phyloP scores from a whole-genome alignment of 2,888 invertebrate species.

The Piscicola geometra region DNA sequence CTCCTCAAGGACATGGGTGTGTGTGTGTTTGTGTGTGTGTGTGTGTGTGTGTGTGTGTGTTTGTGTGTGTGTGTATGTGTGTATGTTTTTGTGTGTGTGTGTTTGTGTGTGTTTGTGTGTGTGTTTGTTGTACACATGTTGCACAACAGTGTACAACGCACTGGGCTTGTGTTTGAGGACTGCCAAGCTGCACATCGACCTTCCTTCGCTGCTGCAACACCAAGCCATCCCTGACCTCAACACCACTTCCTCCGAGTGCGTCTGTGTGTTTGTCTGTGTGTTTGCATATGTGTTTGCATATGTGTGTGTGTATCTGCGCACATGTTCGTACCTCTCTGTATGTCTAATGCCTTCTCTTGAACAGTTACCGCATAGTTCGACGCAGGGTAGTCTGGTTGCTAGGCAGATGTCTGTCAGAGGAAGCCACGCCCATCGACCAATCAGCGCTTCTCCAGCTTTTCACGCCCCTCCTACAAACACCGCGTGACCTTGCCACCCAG shows the following conservation, averaged over 20 bases:
- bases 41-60: not conserved
- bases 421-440: not conserved
- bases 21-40: not conserved
- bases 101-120: too few relatives aligned
- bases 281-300: slow-evolving; percentile 9
- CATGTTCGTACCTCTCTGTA: too few relatives aligned
- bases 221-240: not conserved
- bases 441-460: not conserved
- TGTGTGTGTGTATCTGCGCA: slow-evolving; percentile 18
- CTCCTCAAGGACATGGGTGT: slow-evolving; percentile 8
- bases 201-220: not conserved
- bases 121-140: too few relatives aligned
- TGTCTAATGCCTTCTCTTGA: not conserved
- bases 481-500: not conserved
- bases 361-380: not conserved
- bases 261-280: not conserved
- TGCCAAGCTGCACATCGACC: not conserved
- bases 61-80: too few relatives aligned
- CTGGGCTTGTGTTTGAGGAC: not conserved
- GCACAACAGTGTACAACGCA: not conserved
- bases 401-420: not conserved
- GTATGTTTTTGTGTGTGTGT: too few relatives aligned
- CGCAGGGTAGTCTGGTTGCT: not conserved
- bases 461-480: not conserved
- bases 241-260: not conserved